Percentiles rank a stretch among this genome's conserved stretches.
Evolutionary conservation across 2,113 vertebrate genomes (phyloP).

Genomic region (Pimephales promelas): DNA sequence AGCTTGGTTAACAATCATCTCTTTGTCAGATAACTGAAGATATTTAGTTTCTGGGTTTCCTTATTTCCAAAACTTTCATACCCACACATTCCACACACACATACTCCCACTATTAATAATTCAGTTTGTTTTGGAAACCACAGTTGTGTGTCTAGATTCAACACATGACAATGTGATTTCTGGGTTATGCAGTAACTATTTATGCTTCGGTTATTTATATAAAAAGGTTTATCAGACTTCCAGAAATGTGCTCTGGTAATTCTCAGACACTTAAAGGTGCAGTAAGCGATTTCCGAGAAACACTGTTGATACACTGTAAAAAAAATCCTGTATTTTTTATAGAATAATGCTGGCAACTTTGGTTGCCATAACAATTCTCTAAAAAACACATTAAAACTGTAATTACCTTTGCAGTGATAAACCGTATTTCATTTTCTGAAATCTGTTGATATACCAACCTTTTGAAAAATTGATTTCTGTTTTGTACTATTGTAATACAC

Average conservation of each 20-base stretch:
- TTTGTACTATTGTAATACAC: no score
- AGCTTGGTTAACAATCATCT: slow-evolving; percentile 12
- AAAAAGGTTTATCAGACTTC: neutral
- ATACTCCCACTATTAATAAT: neutral
- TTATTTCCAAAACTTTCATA: slow-evolving; percentile 48
- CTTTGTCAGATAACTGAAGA: slow-evolving; percentile 48
- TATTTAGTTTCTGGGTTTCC: slow-evolving; percentile 57
- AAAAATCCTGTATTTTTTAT: no score
- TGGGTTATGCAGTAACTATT: neutral
- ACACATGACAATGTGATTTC: neutral
- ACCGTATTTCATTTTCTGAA: no score
- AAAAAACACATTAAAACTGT: no score
- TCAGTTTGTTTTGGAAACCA: slow-evolving; percentile 11
- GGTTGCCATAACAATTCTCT: no score
- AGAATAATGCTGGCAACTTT: no score
- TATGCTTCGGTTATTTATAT: neutral
- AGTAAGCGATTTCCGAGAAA: no score
- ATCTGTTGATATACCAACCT: no score
- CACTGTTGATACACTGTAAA: no score
- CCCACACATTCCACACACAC: neutral
- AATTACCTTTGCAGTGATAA: no score
- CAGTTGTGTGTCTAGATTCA: neutral
- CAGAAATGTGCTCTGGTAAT: neutral
- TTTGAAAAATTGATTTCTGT: no score
- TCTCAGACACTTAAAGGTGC: neutral